Base-by-base conservation (phyloP, 2,113 vertebrate genomes). In the Tamias sibiricus region DNA sequence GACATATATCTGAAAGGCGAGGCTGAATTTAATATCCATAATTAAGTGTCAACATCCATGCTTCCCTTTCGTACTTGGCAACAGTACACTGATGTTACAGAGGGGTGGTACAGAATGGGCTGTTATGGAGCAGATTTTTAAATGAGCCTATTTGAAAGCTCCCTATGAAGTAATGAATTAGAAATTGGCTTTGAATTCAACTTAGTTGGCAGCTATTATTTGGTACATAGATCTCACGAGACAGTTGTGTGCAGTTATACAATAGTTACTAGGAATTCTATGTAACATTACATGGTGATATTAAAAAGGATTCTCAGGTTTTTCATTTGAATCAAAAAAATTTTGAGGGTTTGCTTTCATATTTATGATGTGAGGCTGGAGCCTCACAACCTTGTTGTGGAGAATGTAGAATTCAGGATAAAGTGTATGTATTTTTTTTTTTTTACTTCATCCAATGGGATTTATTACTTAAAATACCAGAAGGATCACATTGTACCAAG, bases 21-120 rank as follows among this genome's bases (percentile, higher is more conserved):
- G 87, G 76, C 57, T 84, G 95, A 97, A 93, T 87, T 96, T 93
- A 97, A 96, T 89, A 96, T 90, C 47, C 80, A 75, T 96, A 97
- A 97, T 97, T 96, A 95, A 94, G 68, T 91, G 86, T 96, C 95
- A 93, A 91, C 75, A 93, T 81, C 57, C 59, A 40, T 89, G 82
- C 52, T 72, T 97, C 22, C 9, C 16, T 88, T 92, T 84, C 75
- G 16, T 57, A 30, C 62, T 84, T 96, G 91, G 91, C 80, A 92
- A 68, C 69, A 77, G 81, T 83, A 68, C 68, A 77, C 52, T 59
- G 93, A 96, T 84, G 69, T 91, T 76, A 83, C 40, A 68, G 66
- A 94, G 88, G 85, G 77, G 44, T 69, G 54, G n/a, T 35, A 69
- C 20, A 72, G 83, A 88, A 28, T 69, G 64, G 49, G 22, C 91